These are phyloP conservation scores for Thermophis baileyi DNA, from an alignment of 2,113 vertebrate genomes.

Conservation along the genomic window DNA sequence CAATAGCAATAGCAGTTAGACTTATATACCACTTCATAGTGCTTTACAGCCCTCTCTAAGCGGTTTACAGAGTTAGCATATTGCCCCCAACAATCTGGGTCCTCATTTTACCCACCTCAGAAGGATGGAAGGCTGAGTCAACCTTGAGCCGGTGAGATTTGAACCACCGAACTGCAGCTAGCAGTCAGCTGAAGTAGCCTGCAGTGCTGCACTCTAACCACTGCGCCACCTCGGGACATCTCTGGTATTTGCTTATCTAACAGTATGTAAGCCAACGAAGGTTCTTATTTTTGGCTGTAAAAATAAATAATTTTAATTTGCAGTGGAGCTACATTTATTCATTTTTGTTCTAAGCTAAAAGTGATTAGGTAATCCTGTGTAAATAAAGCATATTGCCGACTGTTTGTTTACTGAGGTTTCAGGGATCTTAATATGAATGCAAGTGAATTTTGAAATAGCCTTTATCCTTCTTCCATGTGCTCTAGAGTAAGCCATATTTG, in stretches of 20 bases:
- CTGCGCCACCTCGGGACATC: background rate
- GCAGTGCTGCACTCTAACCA: no score
- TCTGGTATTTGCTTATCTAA: background rate
- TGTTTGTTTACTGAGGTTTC: background rate
- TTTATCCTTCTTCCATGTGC: background rate
- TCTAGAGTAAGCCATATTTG: background rate
- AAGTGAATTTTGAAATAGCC: background rate
- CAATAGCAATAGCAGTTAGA: no score
- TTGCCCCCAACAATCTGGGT: no score
- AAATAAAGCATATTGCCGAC: slow-evolving; percentile 15
- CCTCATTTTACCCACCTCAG: no score
- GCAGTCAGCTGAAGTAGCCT: no score
- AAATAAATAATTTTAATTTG: background rate
- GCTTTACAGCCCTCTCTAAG: no score
- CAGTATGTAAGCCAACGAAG: background rate
- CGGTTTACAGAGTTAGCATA: no score
- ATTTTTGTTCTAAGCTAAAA: background rate
- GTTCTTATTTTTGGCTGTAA: background rate
- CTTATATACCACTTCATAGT: no score
- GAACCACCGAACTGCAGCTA: no score
- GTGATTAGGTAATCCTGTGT: background rate
- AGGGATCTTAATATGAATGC: background rate
- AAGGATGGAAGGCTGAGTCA: no score
- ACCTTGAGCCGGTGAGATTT: no score
- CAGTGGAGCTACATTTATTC: background rate